phyloP scores from a whole-genome alignment of 2,888 invertebrate genomes.

The Athrips mouffetella region DNA sequence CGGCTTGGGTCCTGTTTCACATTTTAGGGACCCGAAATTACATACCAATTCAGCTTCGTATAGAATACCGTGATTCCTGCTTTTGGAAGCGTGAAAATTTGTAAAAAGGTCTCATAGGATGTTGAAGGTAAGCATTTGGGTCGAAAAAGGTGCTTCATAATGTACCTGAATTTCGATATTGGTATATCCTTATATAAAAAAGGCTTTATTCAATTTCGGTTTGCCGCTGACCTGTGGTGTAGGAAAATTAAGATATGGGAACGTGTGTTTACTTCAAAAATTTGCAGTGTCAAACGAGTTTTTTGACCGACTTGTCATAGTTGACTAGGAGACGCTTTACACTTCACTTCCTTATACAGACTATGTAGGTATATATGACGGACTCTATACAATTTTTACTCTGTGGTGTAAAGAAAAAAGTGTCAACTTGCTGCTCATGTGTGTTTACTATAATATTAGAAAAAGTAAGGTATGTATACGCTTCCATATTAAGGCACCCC shows the following conservation, averaged over 20 bases:
- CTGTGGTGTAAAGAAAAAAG: no score
- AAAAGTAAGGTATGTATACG: no score
- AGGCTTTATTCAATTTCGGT: background rate
- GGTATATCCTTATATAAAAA: background rate
- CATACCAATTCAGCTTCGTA: constrained; percentile 43
- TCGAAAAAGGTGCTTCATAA: background rate
- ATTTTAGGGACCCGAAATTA: constrained; percentile 42
- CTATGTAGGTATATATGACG: no score
- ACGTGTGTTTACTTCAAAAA: background rate
- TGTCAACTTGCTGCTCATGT: no score
- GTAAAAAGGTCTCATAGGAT: constrained; percentile 11
- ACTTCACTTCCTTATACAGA: no score
- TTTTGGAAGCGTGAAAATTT: constrained; percentile 20
- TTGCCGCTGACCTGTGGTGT: background rate
- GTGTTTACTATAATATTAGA: no score
- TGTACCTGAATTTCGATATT: background rate
- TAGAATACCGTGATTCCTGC: constrained; percentile 16
- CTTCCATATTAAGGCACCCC: no score
- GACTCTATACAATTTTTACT: no score
- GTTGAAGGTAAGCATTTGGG: background rate
- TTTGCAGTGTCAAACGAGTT: no score
- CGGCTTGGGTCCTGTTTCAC: constrained; percentile 55
- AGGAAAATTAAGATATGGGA: background rate
- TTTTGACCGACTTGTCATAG: no score
- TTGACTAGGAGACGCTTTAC: no score